A percentile compares a stretch with the other conserved stretches of the same genome.
phyloP scores from a whole-genome alignment of 2,888 invertebrate genomes.

The Diarsia mendica region DNA sequence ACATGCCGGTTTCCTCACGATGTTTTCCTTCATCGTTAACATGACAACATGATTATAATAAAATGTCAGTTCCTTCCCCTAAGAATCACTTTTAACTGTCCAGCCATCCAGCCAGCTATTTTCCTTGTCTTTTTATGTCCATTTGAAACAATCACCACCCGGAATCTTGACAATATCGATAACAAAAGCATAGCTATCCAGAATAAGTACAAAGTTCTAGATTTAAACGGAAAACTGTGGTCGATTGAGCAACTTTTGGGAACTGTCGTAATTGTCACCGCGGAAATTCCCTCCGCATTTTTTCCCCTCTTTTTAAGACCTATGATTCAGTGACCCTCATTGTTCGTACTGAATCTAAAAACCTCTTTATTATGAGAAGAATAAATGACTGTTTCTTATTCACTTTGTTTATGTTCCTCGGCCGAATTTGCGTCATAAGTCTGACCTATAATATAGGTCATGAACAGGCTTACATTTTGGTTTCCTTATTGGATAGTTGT shows the following conservation, averaged over 20 bases:
- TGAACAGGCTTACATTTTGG: neutral
- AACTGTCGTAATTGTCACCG: slow-evolving; percentile 56
- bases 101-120: too few relatives aligned
- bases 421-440: slow-evolving; percentile 24
- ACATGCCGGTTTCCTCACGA: too few relatives aligned
- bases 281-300: slow-evolving; percentile 67
- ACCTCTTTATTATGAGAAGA: slow-evolving; percentile 31
- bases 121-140: neutral
- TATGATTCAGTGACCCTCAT: slow-evolving; percentile 56
- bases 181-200: slow-evolving; percentile 13
- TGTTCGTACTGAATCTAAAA: slow-evolving; percentile 24
- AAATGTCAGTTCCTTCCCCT: too few relatives aligned
- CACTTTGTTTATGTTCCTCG: slow-evolving; percentile 28
- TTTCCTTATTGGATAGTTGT: too few relatives aligned
- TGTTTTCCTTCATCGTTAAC: too few relatives aligned
- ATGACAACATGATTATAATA: too few relatives aligned
- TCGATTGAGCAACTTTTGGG: slow-evolving; percentile 70
- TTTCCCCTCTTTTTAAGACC: slow-evolving; percentile 46
- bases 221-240: slow-evolving; percentile 72
- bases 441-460: slow-evolving; percentile 11
- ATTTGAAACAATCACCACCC: neutral
- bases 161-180: neutral
- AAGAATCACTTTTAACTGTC: neutral
- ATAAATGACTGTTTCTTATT: slow-evolving; percentile 36
- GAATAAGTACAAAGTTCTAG: slow-evolving; percentile 63